Conservation (phyloP, 1,140 invertebrate genomes). For the Lamellibrachia luymesi region DNA sequence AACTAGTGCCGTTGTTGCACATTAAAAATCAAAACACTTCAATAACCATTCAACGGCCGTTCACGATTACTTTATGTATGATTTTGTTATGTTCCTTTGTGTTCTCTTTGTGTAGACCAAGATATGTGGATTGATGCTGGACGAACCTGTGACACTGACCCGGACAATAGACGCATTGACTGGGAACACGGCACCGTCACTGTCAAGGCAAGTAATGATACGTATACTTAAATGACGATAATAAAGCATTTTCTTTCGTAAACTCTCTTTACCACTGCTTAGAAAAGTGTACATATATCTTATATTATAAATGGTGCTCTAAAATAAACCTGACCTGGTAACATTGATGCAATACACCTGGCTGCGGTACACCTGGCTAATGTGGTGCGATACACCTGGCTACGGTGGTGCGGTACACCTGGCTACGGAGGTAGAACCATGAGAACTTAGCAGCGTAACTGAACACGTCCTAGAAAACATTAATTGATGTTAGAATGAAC, state of each 20-base stretch:
- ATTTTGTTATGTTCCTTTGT: neutral
- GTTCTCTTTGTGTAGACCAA: neutral
- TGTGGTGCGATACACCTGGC: too few relatives aligned
- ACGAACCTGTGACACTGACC: neutral
- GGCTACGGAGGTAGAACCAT: too few relatives aligned
- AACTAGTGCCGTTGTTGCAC: too few relatives aligned
- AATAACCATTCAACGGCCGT: too few relatives aligned
- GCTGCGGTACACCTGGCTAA: too few relatives aligned
- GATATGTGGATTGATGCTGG: conserved; percentile 10
- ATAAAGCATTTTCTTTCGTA: neutral
- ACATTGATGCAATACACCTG: neutral
- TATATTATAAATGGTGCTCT: too few relatives aligned
- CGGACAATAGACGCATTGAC: conserved; percentile 8
- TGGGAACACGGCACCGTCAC: neutral
- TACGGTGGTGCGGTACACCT: too few relatives aligned
- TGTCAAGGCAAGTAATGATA: neutral
- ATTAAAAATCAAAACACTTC: too few relatives aligned
- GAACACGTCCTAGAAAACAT: neutral
- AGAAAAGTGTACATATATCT: neutral
- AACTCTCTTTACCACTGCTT: neutral
- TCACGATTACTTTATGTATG: too few relatives aligned
- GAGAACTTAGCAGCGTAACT: too few relatives aligned
- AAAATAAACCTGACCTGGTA: too few relatives aligned
- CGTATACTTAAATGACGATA: neutral
- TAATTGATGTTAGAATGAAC: neutral